phyloP scores from a whole-genome alignment of 2,113 vertebrate species.

The Globicephala melas region DNA sequence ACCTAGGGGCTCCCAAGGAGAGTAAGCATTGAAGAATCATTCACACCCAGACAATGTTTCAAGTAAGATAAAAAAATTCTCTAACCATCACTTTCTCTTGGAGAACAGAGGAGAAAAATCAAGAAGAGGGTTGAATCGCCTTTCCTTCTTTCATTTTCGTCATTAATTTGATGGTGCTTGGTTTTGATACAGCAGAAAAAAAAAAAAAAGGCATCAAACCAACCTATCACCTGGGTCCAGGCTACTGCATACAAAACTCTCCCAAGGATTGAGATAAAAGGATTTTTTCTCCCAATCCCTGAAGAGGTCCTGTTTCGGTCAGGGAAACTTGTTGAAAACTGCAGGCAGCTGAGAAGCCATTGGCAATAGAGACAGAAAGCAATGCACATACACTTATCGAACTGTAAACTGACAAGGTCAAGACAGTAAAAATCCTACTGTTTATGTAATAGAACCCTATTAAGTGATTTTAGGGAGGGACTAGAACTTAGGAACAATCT shows the following conservation, averaged over 20 bases:
- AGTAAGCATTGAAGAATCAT: not conserved
- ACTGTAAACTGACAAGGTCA: not conserved
- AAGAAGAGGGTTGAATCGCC: not conserved
- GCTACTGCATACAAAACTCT: not conserved
- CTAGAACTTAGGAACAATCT: too few species aligned
- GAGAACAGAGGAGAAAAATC: not conserved
- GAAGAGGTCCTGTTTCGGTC: not conserved
- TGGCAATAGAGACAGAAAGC: not conserved
- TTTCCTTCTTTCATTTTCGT: not conserved
- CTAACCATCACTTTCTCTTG: not conserved
- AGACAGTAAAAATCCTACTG: not conserved
- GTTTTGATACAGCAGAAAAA: conserved; percentile 32
- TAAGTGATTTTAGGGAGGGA: not conserved
- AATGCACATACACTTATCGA: not conserved
- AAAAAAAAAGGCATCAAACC: not conserved
- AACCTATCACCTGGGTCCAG: not conserved
- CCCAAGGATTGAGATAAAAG: not conserved
- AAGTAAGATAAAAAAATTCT: not conserved
- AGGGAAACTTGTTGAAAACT: not conserved
- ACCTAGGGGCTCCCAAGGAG: not conserved
- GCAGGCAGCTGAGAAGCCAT: not conserved
- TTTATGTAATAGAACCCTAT: not conserved
- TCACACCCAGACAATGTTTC: not conserved
- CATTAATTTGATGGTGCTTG: not conserved
- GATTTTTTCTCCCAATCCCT: not conserved